A percentile compares a stretch with the other conserved stretches of the same genome.
These are phyloP conservation scores for Philypnodon macrostomus DNA, from an alignment of 2,797 vertebrate species.

Conservation along the genomic window DNA sequence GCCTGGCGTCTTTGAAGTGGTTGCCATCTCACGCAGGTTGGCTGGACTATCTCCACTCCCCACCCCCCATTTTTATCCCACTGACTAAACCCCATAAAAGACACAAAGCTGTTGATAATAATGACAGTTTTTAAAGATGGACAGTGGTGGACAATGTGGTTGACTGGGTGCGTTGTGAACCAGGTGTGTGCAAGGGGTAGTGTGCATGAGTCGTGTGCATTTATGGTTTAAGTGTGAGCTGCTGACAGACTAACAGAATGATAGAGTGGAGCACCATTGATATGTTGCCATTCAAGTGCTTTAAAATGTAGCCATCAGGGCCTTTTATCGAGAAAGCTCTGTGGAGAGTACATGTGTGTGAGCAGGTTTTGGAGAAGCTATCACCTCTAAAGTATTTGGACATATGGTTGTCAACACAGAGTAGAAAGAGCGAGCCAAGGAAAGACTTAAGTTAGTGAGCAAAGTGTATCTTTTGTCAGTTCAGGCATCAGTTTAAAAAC, in stretches of 20 bases:
- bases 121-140: slow-evolving; percentile 50
- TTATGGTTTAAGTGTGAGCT: slow-evolving; percentile 27
- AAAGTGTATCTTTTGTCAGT: slow-evolving; percentile 62
- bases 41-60: slow-evolving; percentile 56
- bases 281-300: slow-evolving; percentile 68
- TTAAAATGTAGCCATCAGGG: slow-evolving; percentile 70
- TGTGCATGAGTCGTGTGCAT: slow-evolving; percentile 21
- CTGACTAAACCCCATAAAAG: slow-evolving; percentile 39
- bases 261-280: slow-evolving; percentile 59
- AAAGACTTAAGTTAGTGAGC: slow-evolving; percentile 32
- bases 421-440: slow-evolving; percentile 47
- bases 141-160: too few species aligned
- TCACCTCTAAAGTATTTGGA: slow-evolving; percentile 77
- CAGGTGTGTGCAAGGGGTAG: slow-evolving; percentile 46
- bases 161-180: too few species aligned
- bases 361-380: slow-evolving; percentile 66
- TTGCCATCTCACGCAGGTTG: slow-evolving; percentile 79
- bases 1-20: slow-evolving; percentile 75
- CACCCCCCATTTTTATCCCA: slow-evolving; percentile 57
- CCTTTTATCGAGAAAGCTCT: slow-evolving; percentile 61
- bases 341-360: too few species aligned
- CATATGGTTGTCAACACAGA: slow-evolving; percentile 73
- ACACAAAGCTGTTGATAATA: slow-evolving; percentile 63
- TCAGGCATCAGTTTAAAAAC: slow-evolving; percentile 40
- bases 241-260: too few species aligned